These are phyloP conservation scores for Sinosuthora webbiana DNA, from an alignment of 2,113 vertebrate genomes.

Conservation along the genomic window DNA sequence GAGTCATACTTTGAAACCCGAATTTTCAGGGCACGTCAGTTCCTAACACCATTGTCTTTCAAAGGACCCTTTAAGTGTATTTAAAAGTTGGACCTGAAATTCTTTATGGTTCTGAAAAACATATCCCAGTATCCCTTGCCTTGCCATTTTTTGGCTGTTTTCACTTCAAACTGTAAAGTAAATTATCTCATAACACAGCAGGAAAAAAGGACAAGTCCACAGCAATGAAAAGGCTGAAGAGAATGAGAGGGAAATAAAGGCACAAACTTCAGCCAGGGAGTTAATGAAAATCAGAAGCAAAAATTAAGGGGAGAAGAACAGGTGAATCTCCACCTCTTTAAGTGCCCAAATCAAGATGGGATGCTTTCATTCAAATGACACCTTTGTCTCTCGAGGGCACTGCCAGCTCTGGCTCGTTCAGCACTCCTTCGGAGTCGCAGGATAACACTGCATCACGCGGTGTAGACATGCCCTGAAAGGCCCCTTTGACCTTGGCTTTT, in stretches of 20 bases:
- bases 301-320: neutral
- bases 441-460: neutral
- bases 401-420: neutral
- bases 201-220: neutral
- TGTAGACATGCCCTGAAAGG: neutral
- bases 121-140: neutral
- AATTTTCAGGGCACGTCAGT: neutral
- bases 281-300: neutral
- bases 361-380: neutral
- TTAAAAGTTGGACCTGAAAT: neutral
- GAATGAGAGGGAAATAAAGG: neutral
- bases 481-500: constrained; percentile 26
- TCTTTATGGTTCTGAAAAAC: neutral
- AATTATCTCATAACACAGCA: neutral
- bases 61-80: neutral
- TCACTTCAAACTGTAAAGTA: neutral
- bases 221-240: neutral
- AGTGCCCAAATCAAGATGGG: neutral
- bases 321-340: neutral
- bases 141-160: neutral
- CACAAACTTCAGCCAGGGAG: neutral
- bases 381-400: neutral
- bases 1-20: neutral
- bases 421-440: neutral
- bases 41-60: neutral